Conservation (phyloP, 1,140 invertebrate species). For the Eciton burchellii region DNA sequence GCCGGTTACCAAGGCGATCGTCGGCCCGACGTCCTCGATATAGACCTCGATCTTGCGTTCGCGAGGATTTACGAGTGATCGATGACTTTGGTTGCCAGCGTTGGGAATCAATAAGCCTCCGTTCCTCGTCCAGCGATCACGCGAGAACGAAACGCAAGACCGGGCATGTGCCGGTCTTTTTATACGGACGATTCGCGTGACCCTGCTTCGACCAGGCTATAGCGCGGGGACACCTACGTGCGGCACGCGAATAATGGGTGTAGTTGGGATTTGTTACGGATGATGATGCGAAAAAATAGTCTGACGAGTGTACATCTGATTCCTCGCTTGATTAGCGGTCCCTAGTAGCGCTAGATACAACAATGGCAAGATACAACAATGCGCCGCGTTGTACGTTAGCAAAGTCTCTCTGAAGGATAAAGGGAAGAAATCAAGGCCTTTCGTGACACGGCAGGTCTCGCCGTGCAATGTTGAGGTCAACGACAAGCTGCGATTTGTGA, state of each 20-base stretch:
- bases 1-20: slow-evolving; percentile 76
- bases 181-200: slow-evolving; percentile 58
- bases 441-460: too few species aligned
- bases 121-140: not conserved
- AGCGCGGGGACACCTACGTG: slow-evolving; percentile 15
- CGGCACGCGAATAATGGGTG: slow-evolving; percentile 70
- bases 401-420: too few species aligned
- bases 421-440: too few species aligned
- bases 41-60: slow-evolving; percentile 2
- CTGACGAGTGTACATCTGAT: not conserved
- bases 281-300: not conserved
- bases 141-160: not conserved
- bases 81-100: slow-evolving; percentile 34
- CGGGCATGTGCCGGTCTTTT: not conserved
- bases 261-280: slow-evolving; percentile 44
- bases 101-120: slow-evolving; percentile 1
- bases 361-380: not conserved
- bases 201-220: not conserved
- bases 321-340: not conserved
- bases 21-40: not conserved
- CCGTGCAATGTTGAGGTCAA: too few species aligned
- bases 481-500: too few species aligned
- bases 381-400: too few species aligned
- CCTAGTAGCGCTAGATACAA: too few species aligned
- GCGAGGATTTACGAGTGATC: slow-evolving; percentile 53